Evolutionary conservation across 2,888 invertebrate species (phyloP).

Genomic region (Monochamus alternatus): DNA sequence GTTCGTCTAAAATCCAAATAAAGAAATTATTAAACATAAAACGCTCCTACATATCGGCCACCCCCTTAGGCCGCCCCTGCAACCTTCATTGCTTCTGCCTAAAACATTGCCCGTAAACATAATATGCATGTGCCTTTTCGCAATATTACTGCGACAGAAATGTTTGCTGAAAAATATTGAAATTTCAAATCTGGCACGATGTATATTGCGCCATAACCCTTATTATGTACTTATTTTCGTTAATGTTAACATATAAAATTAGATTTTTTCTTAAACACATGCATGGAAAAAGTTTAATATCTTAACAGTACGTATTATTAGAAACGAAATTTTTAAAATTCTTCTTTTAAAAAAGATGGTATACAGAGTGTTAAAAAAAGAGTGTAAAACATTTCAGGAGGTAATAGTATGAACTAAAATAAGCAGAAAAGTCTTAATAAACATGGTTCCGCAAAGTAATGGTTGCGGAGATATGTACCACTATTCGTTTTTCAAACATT

Average conservation of each 20-base stretch:
- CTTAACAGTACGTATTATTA: no score
- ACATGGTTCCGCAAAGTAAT: no score
- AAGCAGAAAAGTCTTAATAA: no score
- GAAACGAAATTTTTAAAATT: no score
- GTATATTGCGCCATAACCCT: constrained; percentile 16
- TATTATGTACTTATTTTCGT: constrained; percentile 16
- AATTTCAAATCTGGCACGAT: constrained; percentile 37
- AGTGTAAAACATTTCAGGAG: no score
- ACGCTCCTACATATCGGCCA: not conserved
- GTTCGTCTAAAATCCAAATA: not conserved
- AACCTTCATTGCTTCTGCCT: constrained; percentile 56
- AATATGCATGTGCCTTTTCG: constrained; percentile 37
- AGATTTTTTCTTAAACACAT: not conserved
- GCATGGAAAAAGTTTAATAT: no score
- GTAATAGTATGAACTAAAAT: no score
- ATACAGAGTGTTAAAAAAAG: no score
- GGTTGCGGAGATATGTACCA: no score
- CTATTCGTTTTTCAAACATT: no score
- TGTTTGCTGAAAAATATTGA: constrained; percentile 43
- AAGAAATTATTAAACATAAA: not conserved
- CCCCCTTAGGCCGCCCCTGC: constrained; percentile 25
- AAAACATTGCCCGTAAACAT: constrained; percentile 57
- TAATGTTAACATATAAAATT: constrained; percentile 2
- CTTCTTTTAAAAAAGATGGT: no score
- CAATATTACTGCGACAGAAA: constrained; percentile 36